A percentile compares a stretch with the other conserved stretches of the same genome.
phyloP scores from a whole-genome alignment of 1,140 invertebrate species.

The Diachasma alloeum region DNA sequence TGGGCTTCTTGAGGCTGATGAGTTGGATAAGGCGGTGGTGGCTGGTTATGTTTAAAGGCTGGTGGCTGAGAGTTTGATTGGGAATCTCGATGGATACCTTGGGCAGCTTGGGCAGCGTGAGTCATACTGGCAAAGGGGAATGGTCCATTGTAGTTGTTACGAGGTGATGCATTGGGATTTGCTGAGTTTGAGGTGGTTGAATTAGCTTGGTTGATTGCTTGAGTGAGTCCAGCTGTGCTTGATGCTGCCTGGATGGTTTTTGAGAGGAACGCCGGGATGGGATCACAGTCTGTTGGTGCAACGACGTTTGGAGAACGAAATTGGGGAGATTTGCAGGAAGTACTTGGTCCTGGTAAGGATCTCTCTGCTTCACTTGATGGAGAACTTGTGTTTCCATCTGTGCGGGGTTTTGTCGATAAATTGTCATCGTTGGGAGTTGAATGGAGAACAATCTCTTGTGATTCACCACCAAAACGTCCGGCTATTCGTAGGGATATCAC shows the following conservation, averaged over 20 bases:
- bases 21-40: slow-evolving; percentile 61
- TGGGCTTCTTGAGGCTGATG: slow-evolving; percentile 51
- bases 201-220: slow-evolving; percentile 41
- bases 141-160: slow-evolving; percentile 69
- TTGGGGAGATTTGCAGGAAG: slow-evolving; percentile 59
- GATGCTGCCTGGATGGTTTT: slow-evolving; percentile 53
- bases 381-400: slow-evolving; percentile 44
- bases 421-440: slow-evolving; percentile 63
- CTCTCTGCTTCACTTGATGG: slow-evolving; percentile 46
- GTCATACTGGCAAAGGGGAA: slow-evolving; percentile 92
- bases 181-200: slow-evolving; percentile 21
- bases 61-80: slow-evolving; percentile 49
- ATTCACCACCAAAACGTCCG: slow-evolving; percentile 74
- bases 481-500: slow-evolving; percentile 90
- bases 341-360: slow-evolving; percentile 59
- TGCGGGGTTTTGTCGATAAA: slow-evolving; percentile 55
- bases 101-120: slow-evolving; percentile 82
- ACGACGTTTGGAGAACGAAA: slow-evolving; percentile 87
- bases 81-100: slow-evolving; percentile 66
- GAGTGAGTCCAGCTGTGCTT: slow-evolving; percentile 41
- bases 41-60: slow-evolving; percentile 60
- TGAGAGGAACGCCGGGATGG: slow-evolving; percentile 64
- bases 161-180: slow-evolving; percentile 50
- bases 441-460: slow-evolving; percentile 79
- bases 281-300: slow-evolving; percentile 78